phyloP scores from a whole-genome alignment of 2,888 invertebrate species.

The Diarsia brunnea region DNA sequence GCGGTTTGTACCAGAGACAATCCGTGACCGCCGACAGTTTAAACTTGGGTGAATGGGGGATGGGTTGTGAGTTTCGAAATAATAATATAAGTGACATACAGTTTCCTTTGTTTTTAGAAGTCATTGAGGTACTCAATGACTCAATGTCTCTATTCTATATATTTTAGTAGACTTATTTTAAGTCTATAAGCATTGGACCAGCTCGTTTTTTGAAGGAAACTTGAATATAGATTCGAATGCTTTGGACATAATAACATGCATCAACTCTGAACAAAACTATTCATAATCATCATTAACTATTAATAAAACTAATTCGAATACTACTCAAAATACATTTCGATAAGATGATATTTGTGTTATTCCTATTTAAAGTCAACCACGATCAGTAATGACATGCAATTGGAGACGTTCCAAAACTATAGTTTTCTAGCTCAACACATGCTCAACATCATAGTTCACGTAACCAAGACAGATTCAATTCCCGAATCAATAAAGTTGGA shows the following conservation, averaged over 20 bases:
- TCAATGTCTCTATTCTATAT: not conserved
- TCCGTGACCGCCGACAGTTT: not conserved
- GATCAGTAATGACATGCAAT: constrained; percentile 8
- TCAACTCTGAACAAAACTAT: too few species aligned
- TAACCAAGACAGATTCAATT: constrained; percentile 60
- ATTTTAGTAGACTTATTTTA: not conserved
- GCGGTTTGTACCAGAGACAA: not conserved
- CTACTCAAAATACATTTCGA: not conserved
- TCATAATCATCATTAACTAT: too few species aligned
- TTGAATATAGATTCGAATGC: not conserved
- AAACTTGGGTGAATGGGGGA: not conserved
- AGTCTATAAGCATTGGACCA: not conserved
- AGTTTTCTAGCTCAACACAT: constrained; percentile 4
- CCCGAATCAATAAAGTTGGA: constrained; percentile 59
- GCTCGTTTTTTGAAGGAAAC: not conserved
- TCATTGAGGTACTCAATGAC: too few species aligned
- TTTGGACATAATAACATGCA: too few species aligned
- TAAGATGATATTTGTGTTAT: not conserved
- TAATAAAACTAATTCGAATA: constrained; percentile 1
- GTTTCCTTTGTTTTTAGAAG: too few species aligned
- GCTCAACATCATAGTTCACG: constrained; percentile 35
- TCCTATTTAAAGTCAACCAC: not conserved
- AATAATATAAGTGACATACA: too few species aligned
- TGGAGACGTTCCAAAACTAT: constrained; percentile 27
- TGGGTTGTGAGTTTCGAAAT: not conserved